Percentiles rank a stretch among this genome's conserved stretches.
These are phyloP conservation scores for Dryococelus australis DNA, from an alignment of 2,888 invertebrate genomes.

Conservation along the genomic window DNA sequence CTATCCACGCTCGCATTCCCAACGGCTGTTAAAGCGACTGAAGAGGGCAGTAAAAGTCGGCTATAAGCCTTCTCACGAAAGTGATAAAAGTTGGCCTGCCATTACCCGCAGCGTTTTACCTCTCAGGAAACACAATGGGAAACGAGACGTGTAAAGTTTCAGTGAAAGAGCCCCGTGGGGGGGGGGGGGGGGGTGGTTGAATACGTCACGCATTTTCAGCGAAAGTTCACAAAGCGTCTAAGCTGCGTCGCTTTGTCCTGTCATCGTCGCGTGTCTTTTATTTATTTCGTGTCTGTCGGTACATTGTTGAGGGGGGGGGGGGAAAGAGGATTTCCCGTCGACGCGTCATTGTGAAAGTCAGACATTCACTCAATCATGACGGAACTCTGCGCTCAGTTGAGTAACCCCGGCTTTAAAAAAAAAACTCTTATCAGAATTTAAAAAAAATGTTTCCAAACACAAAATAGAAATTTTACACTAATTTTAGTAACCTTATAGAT, in stretches of 20 bases:
- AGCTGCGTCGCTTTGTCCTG: neutral
- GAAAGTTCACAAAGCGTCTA: neutral
- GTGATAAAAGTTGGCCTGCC: neutral
- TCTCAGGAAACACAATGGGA: neutral
- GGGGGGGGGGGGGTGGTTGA: neutral
- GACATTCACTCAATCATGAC: conserved; percentile 53
- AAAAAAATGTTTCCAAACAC: too few relatives aligned
- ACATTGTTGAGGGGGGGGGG: too few relatives aligned
- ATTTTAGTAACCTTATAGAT: too few relatives aligned
- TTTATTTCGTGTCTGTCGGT: neutral
- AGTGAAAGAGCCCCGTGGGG: neutral
- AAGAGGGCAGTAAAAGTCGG: neutral
- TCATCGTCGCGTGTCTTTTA: neutral
- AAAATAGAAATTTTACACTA: too few relatives aligned
- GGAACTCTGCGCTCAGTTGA: neutral
- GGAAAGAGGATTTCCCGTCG: conserved; percentile 48
- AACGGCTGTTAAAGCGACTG: neutral
- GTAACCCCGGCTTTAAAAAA: neutral
- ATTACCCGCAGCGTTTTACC: neutral
- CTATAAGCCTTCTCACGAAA: neutral
- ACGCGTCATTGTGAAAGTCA: conserved; percentile 58
- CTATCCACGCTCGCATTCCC: neutral
- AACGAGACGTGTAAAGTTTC: neutral
- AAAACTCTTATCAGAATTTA: too few relatives aligned
- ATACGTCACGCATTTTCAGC: neutral